These are phyloP conservation scores for Nannospalax galili DNA, from an alignment of 2,113 vertebrate species.

Conservation along the genomic window DNA sequence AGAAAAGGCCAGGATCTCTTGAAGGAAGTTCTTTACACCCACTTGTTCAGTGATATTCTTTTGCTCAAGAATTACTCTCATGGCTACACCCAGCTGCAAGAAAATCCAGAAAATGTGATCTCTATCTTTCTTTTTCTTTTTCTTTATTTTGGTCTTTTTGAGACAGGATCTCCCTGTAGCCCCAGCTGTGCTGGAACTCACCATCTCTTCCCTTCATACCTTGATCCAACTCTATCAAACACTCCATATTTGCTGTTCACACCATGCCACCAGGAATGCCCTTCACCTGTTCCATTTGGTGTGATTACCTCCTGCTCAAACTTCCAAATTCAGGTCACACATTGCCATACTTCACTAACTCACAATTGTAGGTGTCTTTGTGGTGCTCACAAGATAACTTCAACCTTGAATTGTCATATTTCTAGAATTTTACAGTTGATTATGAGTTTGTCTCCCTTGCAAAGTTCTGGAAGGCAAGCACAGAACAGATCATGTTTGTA, in stretches of 20 bases:
- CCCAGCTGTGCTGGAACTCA: no score
- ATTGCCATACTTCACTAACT: neutral
- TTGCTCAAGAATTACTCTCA: neutral
- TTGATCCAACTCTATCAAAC: neutral
- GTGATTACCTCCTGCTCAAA: neutral
- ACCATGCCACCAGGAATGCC: neutral
- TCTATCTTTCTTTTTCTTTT: neutral
- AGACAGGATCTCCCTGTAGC: no score
- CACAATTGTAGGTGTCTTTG: neutral
- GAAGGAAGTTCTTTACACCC: neutral
- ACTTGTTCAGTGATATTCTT: neutral
- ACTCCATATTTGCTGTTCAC: neutral
- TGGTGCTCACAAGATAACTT: no score
- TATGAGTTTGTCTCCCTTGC: neutral
- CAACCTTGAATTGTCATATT: neutral
- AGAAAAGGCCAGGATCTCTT: neutral
- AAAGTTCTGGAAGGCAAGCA: neutral
- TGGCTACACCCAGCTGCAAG: neutral
- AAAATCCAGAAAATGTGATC: neutral
- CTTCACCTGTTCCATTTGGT: neutral
- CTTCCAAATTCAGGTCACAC: neutral
- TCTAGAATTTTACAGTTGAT: neutral
- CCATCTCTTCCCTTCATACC: neutral
- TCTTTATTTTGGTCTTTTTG: no score
- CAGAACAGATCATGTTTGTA: slow-evolving; percentile 12